Evolutionary conservation across 1,140 invertebrate species (phyloP), one percentile per base, ranked within the genome.

Genomic region (Trialeurodes vaporariorum): DNA sequence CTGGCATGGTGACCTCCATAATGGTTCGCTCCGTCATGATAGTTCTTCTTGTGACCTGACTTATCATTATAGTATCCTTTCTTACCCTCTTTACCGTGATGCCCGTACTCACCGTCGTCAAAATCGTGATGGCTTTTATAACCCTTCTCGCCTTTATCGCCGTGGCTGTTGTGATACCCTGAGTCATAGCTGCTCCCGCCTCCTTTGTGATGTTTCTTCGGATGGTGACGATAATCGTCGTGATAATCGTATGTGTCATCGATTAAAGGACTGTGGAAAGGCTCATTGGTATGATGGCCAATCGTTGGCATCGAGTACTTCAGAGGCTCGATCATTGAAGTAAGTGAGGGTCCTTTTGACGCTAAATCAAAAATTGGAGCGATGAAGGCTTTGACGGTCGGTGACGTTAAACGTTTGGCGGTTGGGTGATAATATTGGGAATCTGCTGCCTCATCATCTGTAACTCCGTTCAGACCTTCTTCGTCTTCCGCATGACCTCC

Each of bases 81-180:
- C 21, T 71, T 63, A 12, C 67, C 70, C n/a, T 74, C 68, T 25
- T 75, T 76, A 5, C 61, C 68, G 24, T 69, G 62, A 11, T 75
- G 70, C 0, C 72, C 72, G 22, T 71, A 72, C 12, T 71, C 24
- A 2, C 26, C 79, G 75, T 71, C 78, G 72, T 66, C 71, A 72
- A 72, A 79, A 71, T 26, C 73, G 63, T 75, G 74, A 27, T 77
- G 76, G 72, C 81, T 80, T 76, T 84, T 82, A 68, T 83, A 82
- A 0, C 82, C 82, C 68, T 84, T 83, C 64, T 82, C 82, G 1
- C 81, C 81, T 40, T 81, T 79, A 60, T 83, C 79, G 34, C 78
- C 80, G 61, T 83, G 80, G 59, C 79, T 75, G 13, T 80, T 79
- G 27, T 78, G 76, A 61, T 82, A 77, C 34, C 82, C 80, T 0